phyloP scores from a whole-genome alignment of 1,140 invertebrate genomes.

The Nasonia giraulti region DNA sequence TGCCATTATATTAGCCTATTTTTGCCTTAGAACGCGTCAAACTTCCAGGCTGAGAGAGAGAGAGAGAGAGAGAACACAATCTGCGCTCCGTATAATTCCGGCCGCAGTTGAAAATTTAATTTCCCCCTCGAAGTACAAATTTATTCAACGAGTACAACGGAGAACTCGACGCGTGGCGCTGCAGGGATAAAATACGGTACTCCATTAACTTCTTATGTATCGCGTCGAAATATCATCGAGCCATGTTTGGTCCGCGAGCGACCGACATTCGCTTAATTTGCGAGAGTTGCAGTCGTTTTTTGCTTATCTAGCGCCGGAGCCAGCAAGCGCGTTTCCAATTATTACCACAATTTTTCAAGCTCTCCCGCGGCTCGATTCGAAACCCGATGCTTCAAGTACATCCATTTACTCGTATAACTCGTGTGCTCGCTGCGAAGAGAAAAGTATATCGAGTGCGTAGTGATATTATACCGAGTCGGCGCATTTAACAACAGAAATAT shows the following conservation, averaged over 20 bases:
- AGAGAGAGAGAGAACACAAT: not conserved
- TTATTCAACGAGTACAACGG: not conserved
- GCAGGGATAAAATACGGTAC: not conserved
- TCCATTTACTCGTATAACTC: not conserved
- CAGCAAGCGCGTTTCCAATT: not conserved
- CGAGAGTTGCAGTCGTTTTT: too few relatives aligned
- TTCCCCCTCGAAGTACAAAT: not conserved
- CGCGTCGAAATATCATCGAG: not conserved
- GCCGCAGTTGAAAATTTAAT: not conserved
- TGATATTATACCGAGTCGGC: too few relatives aligned
- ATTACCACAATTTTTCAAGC: slow-evolving; percentile 5
- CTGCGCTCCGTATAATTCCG: not conserved
- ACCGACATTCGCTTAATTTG: not conserved
- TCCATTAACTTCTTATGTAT: slow-evolving; percentile 4
- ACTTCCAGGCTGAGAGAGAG: not conserved
- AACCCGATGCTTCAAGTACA: not conserved
- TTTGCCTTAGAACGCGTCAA: not conserved
- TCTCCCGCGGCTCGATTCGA: not conserved
- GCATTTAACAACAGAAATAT: too few relatives aligned
- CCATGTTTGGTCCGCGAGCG: not conserved
- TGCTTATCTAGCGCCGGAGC: too few relatives aligned
- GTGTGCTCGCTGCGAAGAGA: too few relatives aligned
- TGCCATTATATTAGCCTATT: too few relatives aligned
- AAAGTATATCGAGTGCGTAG: too few relatives aligned
- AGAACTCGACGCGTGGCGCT: not conserved